phyloP scores from a whole-genome alignment of 2,113 vertebrate genomes.

The Chaenogobius annularis region DNA sequence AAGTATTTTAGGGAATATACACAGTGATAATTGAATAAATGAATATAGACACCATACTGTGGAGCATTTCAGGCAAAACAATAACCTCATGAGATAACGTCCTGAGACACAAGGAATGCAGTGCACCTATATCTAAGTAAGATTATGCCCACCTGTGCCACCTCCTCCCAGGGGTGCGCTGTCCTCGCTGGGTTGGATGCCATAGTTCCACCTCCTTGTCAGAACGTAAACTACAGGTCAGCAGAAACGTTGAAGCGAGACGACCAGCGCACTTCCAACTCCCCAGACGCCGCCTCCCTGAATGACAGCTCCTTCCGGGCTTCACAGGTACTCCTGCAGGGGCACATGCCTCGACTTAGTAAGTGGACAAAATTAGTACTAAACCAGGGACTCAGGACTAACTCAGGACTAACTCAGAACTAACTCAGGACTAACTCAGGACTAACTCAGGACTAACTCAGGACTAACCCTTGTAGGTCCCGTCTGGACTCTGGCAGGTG shows the following conservation, averaged over 20 bases:
- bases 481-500: slow-evolving; percentile 90
- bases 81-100: too few species aligned
- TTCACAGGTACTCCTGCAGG: slow-evolving; percentile 86
- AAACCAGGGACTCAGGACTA: not conserved
- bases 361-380: not conserved
- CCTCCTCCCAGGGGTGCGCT: slow-evolving; percentile 83
- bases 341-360: not conserved
- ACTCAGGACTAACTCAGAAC: not conserved
- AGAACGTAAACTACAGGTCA: slow-evolving; percentile 89
- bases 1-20: too few species aligned
- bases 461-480: slow-evolving; percentile 84
- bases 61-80: too few species aligned
- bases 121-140: too few species aligned
- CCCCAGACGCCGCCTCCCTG: slow-evolving; percentile 77
- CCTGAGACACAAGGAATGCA: too few species aligned
- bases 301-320: slow-evolving; percentile 88
- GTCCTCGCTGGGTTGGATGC: slow-evolving; percentile 91
- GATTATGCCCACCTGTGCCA: slow-evolving; percentile 79
- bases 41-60: too few species aligned
- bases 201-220: slow-evolving; percentile 90
- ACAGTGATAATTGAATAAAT: too few species aligned
- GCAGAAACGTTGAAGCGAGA: slow-evolving; percentile 90
- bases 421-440: not conserved
- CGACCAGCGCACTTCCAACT: slow-evolving; percentile 87
- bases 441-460: not conserved